Evolutionary conservation across 2,797 vertebrate genomes (phyloP).

Genomic region (Xerus rutilus): DNA sequence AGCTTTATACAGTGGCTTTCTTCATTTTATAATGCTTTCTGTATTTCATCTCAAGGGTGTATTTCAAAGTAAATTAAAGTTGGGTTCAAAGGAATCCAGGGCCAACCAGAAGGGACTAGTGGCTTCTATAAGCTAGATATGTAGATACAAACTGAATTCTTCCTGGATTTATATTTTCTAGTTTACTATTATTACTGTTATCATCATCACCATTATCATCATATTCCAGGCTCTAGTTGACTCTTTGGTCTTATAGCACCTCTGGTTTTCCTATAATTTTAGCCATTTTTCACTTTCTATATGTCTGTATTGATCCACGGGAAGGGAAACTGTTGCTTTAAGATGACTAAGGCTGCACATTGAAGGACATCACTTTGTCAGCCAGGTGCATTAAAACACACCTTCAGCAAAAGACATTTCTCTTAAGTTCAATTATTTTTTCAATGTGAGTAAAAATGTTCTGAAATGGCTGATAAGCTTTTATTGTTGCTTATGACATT

Average conservation of each 20-base stretch:
- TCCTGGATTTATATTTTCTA: not conserved
- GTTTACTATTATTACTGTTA: not conserved
- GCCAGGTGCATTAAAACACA: constrained; percentile 20
- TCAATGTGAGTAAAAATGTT: constrained; percentile 57
- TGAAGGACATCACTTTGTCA: not conserved
- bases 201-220: no score
- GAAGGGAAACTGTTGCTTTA: constrained; percentile 43
- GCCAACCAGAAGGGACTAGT: not conserved
- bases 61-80: constrained; percentile 72
- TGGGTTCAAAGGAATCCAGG: not conserved
- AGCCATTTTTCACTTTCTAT: not conserved
- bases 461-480: constrained; percentile 45
- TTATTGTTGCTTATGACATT: constrained; percentile 53
- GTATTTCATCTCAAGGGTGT: constrained; percentile 70
- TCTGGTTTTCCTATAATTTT: not conserved
- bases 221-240: not conserved
- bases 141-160: constrained; percentile 29
- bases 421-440: constrained; percentile 54
- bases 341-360: not conserved
- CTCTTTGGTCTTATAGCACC: not conserved
- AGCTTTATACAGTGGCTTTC: constrained; percentile 66
- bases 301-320: not conserved
- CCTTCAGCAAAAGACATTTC: constrained; percentile 61
- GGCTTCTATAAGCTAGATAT: not conserved
- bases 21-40: constrained; percentile 73